A percentile compares a stretch with the other conserved stretches of the same genome.
Evolutionary conservation across 2,888 invertebrate genomes (phyloP).

Genomic region (Oithona nana): DNA sequence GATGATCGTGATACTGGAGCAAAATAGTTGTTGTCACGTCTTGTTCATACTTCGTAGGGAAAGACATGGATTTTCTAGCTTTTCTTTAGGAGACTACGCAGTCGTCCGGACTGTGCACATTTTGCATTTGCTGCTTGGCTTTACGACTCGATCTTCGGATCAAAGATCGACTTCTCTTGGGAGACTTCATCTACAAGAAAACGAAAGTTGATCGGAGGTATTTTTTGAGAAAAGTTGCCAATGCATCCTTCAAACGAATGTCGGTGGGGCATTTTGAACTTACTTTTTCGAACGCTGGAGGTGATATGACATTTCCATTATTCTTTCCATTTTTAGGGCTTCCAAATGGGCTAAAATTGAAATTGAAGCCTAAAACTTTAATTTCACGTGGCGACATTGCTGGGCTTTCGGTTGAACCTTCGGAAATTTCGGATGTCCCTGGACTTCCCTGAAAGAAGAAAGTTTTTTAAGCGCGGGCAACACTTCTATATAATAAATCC

Average conservation of each 20-base stretch:
- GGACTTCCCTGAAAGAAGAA: background rate
- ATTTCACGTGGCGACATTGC: background rate
- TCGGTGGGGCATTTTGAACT: no score
- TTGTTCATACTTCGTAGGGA: no score
- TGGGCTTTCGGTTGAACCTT: background rate
- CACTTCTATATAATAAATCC: no score
- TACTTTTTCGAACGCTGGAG: no score
- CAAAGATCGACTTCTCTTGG: slow-evolving; percentile 43
- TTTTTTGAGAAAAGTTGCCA: slow-evolving; percentile 18
- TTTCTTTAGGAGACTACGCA: slow-evolving; percentile 21
- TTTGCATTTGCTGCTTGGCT: slow-evolving; percentile 49
- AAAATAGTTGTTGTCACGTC: no score
- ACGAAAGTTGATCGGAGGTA: slow-evolving; percentile 19
- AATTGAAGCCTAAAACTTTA: slow-evolving; percentile 22
- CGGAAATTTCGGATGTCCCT: no score
- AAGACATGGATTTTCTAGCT: no score
- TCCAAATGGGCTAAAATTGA: slow-evolving; percentile 23
- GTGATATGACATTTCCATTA: background rate
- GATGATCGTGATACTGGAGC: no score
- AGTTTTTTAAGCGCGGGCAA: no score
- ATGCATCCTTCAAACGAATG: no score
- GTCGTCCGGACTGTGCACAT: slow-evolving; percentile 3
- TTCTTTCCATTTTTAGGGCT: slow-evolving; percentile 11
- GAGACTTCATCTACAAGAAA: background rate
- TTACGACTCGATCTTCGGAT: slow-evolving; percentile 59